phyloP scores from a whole-genome alignment of 2,113 vertebrate species.

The Sminthopsis crassicaudata region DNA sequence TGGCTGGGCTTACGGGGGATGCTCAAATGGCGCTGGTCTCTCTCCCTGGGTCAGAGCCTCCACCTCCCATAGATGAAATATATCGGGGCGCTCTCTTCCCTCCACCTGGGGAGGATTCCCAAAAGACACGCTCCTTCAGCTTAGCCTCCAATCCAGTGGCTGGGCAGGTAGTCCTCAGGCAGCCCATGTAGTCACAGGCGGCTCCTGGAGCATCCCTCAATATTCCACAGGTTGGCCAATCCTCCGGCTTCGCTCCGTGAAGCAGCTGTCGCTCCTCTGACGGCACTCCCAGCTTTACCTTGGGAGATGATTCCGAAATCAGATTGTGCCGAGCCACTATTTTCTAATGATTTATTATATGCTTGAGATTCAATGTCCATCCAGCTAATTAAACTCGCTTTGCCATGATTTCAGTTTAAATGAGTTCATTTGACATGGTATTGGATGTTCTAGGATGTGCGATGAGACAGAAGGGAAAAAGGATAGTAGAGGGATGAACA shows the following conservation, averaged over 20 bases:
- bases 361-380: background rate
- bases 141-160: background rate
- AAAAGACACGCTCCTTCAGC: background rate
- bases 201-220: background rate
- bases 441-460: background rate
- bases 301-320: background rate
- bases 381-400: background rate
- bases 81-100: background rate
- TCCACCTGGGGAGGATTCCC: background rate
- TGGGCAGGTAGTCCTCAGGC: background rate
- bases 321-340: background rate
- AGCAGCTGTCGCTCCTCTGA: slow-evolving; percentile 52
- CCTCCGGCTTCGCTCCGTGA: background rate
- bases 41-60: too few species aligned
- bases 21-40: slow-evolving; percentile 25
- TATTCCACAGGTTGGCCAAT: slow-evolving; percentile 53
- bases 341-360: background rate
- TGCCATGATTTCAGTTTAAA: background rate
- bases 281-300: background rate
- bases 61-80: background rate
- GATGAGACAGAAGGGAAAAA: background rate
- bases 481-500: background rate
- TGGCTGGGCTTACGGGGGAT: slow-evolving; percentile 28
- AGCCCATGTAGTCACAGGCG: background rate
- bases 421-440: background rate